Percentiles rank a stretch among this genome's conserved stretches.
Evolutionary conservation across 2,113 vertebrate genomes (phyloP).

Genomic region (Calcarius ornatus): DNA sequence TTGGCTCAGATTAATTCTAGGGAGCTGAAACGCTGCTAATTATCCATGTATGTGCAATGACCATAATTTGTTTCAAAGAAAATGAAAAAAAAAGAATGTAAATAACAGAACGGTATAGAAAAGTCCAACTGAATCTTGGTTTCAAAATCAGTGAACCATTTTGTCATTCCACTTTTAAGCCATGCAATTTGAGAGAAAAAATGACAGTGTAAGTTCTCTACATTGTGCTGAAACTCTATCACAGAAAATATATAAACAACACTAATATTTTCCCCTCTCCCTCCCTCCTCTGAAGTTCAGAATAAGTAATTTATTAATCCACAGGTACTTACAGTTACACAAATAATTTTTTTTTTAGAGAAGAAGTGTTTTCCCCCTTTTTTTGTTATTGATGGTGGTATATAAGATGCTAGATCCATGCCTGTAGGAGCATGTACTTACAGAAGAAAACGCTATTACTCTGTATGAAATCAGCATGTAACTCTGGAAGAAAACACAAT

Average conservation of each 20-base stretch:
- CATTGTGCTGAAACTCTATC: not conserved
- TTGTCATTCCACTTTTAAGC: not conserved
- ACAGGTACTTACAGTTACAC: not conserved
- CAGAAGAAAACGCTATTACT: not conserved
- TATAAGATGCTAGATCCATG: not conserved
- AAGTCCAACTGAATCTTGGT: not conserved
- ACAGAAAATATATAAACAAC: not conserved
- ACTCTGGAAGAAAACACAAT: slow-evolving; percentile 1
- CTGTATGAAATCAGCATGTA: not conserved
- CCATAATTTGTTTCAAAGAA: not conserved
- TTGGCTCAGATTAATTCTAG: not conserved
- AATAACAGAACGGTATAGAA: not conserved
- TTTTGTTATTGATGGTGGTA: not conserved
- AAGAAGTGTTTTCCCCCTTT: not conserved
- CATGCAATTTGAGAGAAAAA: not conserved
- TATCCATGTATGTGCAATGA: not conserved
- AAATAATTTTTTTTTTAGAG: not conserved
- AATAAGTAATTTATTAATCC: not conserved
- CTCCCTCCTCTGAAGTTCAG: not conserved
- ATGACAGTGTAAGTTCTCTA: not conserved
- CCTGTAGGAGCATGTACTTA: not conserved
- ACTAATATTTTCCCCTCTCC: not conserved
- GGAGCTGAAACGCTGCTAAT: not conserved
- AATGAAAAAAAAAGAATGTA: not conserved
- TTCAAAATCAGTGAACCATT: not conserved